phyloP scores from a whole-genome alignment of 2,888 invertebrate species.

The Leucophenga montana region DNA sequence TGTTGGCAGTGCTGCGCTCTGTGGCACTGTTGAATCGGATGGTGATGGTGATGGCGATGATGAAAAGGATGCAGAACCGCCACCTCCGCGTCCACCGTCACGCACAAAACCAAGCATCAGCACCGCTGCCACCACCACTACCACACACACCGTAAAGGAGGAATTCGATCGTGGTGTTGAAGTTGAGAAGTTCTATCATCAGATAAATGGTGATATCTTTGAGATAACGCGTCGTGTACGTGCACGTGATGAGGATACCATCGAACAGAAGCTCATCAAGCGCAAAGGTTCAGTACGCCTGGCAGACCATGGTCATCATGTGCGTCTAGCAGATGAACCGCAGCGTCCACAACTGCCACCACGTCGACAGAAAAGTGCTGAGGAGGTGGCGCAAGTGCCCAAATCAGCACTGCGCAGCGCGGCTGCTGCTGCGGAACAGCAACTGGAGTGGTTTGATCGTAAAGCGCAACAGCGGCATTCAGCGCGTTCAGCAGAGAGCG shows the following conservation, averaged over 20 bases:
- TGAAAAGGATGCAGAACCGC: slow-evolving; percentile 48
- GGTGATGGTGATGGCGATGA: slow-evolving; percentile 60
- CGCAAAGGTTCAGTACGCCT: slow-evolving; percentile 66
- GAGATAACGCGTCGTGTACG: slow-evolving; percentile 71
- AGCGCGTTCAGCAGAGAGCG: slow-evolving; percentile 72
- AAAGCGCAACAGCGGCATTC: slow-evolving; percentile 72
- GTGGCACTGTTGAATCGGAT: slow-evolving; percentile 59
- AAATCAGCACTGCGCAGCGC: slow-evolving; percentile 54
- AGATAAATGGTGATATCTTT: slow-evolving; percentile 73
- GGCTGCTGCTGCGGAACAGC: slow-evolving; percentile 59
- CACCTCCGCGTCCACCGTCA: slow-evolving; percentile 60
- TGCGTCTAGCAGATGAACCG: slow-evolving; percentile 54
- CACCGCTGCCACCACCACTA: slow-evolving; percentile 54
- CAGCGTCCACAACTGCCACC: slow-evolving; percentile 54
- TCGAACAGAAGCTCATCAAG: slow-evolving; percentile 70
- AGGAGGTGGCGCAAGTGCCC: slow-evolving; percentile 59
- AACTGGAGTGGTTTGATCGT: slow-evolving; percentile 72
- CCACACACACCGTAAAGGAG: slow-evolving; percentile 61
- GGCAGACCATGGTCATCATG: slow-evolving; percentile 52
- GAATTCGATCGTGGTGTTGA: slow-evolving; percentile 72
- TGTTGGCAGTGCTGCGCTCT: slow-evolving; percentile 51
- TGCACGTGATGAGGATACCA: slow-evolving; percentile 71
- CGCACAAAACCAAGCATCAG: slow-evolving; percentile 46
- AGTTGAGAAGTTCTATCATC: slow-evolving; percentile 73
- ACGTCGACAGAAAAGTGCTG: slow-evolving; percentile 54